These are phyloP conservation scores for Synanthedon tipuliformis DNA, from an alignment of 2,888 invertebrate genomes.

Conservation along the genomic window DNA sequence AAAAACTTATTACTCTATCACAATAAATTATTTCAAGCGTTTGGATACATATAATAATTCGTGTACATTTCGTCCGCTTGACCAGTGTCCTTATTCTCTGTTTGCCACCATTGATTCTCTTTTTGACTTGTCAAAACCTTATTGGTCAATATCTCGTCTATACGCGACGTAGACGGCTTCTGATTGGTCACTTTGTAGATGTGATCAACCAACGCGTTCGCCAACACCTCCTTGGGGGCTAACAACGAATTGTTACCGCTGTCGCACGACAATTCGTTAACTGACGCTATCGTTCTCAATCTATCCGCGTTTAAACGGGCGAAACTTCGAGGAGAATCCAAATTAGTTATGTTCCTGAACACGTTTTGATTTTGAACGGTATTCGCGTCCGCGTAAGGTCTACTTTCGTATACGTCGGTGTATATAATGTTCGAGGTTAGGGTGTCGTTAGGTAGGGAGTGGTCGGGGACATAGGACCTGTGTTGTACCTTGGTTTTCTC, in stretches of 20 bases:
- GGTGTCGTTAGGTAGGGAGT: constrained; percentile 44
- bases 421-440: constrained; percentile 20
- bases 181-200: constrained; percentile 68
- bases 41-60: constrained; percentile 39
- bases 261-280: constrained; percentile 43
- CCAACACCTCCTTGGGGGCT: constrained; percentile 57
- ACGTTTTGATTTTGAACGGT: constrained; percentile 9
- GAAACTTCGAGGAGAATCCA: constrained; percentile 50
- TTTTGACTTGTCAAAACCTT: constrained; percentile 48
- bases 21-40: not conserved
- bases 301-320: constrained; percentile 58
- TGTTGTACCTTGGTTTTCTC: constrained; percentile 68
- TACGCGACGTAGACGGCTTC: constrained; percentile 56
- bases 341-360: constrained; percentile 49
- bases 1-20: not conserved
- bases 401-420: constrained; percentile 16
- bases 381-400: not conserved
- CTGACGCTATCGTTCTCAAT: constrained; percentile 40
- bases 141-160: constrained; percentile 60
- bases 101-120: constrained; percentile 54
- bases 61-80: constrained; percentile 36
- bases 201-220: constrained; percentile 57
- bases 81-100: constrained; percentile 36
- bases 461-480: constrained; percentile 59
- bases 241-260: constrained; percentile 28